Base-by-base conservation (phyloP, 2,797 vertebrate genomes). In the Schizopygopsis malacanthus region DNA sequence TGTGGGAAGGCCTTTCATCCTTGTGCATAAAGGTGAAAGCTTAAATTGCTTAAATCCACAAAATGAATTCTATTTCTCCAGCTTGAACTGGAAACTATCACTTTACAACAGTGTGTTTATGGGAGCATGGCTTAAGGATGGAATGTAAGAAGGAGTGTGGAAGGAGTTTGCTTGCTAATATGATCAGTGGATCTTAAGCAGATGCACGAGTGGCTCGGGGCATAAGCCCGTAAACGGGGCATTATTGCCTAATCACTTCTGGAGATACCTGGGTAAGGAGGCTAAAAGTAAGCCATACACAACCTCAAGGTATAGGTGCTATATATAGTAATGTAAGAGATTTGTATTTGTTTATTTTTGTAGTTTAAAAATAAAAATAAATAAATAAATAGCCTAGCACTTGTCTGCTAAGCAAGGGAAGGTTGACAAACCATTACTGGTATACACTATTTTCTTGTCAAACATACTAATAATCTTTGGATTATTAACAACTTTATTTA, bases 181-280 rank as follows among this genome's bases (percentile, higher is more conserved):
- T 87, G 80, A 89, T 89, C 82, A 87, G 73, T 59, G 45, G 71
- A 67, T 88, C 77, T 88, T 87, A 89, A 88, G 83, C 59, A 86
- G 86, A 87, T 65, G 76, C 82, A 76, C 54, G 59, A 84, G 61
- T 82, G 78, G 78, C 71, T 84, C 39, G n/a, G 45, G 56, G 39
- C 20, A 78, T 85, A 88, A 89, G 87, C 77, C 65, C 67, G 84
- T 87, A 76, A 87, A 81, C 13, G 2, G 33, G 13, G 45, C 18
- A 82, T 88, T 79, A 85, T 70, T 79, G 63, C 50, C 59, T 88
- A 75, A 89, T 89, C 77, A 85, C 79, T 25, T 61, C 47, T 18
- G 79, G 4, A 87, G 71, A 63, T 85, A 79, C 18, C 71, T 45
- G 61, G 20, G 72, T 56, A 85, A 73, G 5, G 47, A n/a, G 47